Evolutionary conservation across 2,888 invertebrate species (phyloP).

Genomic region (Trichopria drosophilae): DNA sequence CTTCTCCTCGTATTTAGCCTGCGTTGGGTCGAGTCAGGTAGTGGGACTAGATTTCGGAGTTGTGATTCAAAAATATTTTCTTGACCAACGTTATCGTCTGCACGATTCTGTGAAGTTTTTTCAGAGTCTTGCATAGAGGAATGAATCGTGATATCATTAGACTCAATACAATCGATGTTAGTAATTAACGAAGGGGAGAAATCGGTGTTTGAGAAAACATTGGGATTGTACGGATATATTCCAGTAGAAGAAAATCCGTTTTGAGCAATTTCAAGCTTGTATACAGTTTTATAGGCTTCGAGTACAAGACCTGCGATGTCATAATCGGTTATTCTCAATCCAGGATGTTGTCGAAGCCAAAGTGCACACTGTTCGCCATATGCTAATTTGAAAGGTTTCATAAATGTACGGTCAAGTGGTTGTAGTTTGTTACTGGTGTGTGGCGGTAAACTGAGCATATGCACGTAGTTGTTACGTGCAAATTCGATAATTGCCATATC

Average conservation of each 20-base stretch:
- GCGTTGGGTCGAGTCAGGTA: not conserved
- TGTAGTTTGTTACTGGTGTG: conserved; percentile 39
- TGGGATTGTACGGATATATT: conserved; percentile 8
- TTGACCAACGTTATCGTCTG: too few species aligned
- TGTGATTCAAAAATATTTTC: too few species aligned
- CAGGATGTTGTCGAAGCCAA: too few species aligned
- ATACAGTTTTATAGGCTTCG: conserved; percentile 20
- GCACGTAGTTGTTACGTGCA: conserved; percentile 32
- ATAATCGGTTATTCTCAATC: conserved; percentile 22
- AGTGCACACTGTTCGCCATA: too few species aligned
- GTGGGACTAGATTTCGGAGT: too few species aligned
- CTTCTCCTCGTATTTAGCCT: too few species aligned
- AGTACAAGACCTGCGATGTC: conserved; percentile 28
- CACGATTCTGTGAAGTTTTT: too few species aligned
- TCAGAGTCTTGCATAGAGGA: too few species aligned
- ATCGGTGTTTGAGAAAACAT: conserved; percentile 1
- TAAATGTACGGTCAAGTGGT: conserved; percentile 32
- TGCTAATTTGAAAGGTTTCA: conserved; percentile 35
- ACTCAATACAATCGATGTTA: too few species aligned
- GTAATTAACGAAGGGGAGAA: conserved; percentile 4
- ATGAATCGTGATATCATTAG: too few species aligned
- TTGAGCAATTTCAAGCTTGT: conserved; percentile 14
- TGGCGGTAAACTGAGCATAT: conserved; percentile 38
- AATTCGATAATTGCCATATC: conserved; percentile 34
- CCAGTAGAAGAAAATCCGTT: conserved; percentile 12